Conservation (phyloP, 2,113 vertebrate species). For the Aix galericulata region DNA sequence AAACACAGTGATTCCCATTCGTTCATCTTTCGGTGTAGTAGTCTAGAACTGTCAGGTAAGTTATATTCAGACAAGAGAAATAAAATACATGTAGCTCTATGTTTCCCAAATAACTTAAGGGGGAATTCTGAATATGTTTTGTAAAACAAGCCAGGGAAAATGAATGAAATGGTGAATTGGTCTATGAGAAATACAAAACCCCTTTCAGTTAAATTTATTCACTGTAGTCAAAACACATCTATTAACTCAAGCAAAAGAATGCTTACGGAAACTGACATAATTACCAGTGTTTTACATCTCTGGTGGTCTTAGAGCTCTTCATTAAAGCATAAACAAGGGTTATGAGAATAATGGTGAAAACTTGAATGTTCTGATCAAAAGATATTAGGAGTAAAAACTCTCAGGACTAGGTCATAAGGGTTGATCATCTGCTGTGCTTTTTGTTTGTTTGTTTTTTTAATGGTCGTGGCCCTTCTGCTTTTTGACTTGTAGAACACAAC, state of each 20-base stretch:
- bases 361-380: neutral
- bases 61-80: neutral
- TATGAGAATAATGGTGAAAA: neutral
- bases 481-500: conserved; percentile 67
- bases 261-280: neutral
- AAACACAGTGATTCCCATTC: neutral
- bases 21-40: neutral
- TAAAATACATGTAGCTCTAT: neutral
- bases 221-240: neutral
- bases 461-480: neutral
- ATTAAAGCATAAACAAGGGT: neutral
- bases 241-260: neutral
- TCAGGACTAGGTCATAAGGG: neutral
- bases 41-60: neutral
- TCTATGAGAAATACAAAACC: neutral
- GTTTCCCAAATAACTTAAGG: neutral
- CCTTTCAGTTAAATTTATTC: neutral
- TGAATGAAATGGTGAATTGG: neutral
- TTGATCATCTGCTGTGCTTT: neutral
- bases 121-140: neutral
- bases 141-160: neutral
- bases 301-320: neutral
- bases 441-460: neutral
- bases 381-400: neutral
- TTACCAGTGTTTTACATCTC: neutral